phyloP scores from a whole-genome alignment of 92 coral and sea anemone genomes.

The Chrysogorgia sp. region DNA sequence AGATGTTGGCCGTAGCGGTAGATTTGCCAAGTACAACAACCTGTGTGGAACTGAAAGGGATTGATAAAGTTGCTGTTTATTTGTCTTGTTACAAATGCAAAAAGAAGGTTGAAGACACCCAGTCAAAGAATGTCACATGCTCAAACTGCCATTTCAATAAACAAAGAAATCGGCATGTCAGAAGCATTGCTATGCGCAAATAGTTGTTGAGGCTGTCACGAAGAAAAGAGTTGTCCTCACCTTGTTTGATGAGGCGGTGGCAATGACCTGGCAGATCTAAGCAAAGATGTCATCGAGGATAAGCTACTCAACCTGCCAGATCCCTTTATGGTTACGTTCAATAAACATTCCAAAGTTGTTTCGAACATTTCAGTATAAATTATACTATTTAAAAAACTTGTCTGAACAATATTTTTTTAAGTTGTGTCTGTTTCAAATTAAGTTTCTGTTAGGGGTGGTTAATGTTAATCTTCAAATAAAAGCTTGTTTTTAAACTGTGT shows the following conservation, averaged over 20 bases:
- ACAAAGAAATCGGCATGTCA: neutral
- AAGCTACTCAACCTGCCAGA: neutral
- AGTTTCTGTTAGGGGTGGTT: too few species aligned
- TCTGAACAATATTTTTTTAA: too few species aligned
- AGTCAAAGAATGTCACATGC: neutral
- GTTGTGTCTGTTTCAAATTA: too few species aligned
- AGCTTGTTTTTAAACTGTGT: too few species aligned
- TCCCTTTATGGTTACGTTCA: neutral
- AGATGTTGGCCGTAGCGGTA: neutral
- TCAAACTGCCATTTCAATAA: neutral
- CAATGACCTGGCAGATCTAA: neutral
- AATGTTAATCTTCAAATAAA: too few species aligned
- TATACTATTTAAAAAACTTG: too few species aligned
- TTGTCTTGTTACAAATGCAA: too few species aligned
- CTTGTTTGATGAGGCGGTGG: neutral
- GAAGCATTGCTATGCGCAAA: neutral
- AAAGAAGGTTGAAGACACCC: too few species aligned
- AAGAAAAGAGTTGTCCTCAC: neutral
- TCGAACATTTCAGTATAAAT: neutral
- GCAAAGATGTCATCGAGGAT: neutral
- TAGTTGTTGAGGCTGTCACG: neutral
- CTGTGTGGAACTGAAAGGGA: too few species aligned
- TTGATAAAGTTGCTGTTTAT: too few species aligned
- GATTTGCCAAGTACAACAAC: too few species aligned
- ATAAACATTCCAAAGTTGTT: neutral